Evolutionary conservation across 1,140 invertebrate genomes (phyloP).

Genomic region (Ylistrum balloti): DNA sequence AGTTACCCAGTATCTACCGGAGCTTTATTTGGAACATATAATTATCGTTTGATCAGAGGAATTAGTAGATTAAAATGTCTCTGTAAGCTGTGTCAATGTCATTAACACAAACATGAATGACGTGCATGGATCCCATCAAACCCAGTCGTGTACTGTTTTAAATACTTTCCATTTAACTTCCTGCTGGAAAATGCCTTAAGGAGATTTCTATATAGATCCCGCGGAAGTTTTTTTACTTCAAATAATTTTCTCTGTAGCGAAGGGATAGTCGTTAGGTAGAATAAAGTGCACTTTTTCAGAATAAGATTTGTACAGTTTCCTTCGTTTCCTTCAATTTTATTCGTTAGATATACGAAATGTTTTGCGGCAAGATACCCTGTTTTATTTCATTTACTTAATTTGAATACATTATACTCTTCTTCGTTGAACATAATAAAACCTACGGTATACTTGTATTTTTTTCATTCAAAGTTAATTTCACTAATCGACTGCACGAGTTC

Average conservation of each 20-base stretch:
- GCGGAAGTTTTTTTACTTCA: background rate
- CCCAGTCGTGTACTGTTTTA: background rate
- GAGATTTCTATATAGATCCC: background rate
- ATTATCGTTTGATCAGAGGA: background rate
- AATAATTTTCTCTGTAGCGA: conserved; percentile 18
- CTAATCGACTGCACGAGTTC: conserved; percentile 21
- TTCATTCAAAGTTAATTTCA: background rate
- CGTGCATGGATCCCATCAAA: background rate
- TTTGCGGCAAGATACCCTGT: background rate
- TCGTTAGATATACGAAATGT: background rate
- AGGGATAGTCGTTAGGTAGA: background rate
- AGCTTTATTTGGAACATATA: background rate
- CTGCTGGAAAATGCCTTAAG: background rate
- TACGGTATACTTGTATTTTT: background rate
- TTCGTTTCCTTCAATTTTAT: background rate
- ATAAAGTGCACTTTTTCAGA: background rate
- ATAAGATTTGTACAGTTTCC: background rate
- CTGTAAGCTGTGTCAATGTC: background rate
- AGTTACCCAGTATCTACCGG: background rate
- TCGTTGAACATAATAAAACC: background rate
- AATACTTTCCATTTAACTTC: conserved; percentile 31
- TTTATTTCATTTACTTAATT: background rate
- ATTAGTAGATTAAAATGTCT: background rate
- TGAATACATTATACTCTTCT: background rate
- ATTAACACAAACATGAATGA: background rate